Evolutionary conservation across 2,113 vertebrate species (phyloP).

Genomic region (Phoenicopterus ruber): DNA sequence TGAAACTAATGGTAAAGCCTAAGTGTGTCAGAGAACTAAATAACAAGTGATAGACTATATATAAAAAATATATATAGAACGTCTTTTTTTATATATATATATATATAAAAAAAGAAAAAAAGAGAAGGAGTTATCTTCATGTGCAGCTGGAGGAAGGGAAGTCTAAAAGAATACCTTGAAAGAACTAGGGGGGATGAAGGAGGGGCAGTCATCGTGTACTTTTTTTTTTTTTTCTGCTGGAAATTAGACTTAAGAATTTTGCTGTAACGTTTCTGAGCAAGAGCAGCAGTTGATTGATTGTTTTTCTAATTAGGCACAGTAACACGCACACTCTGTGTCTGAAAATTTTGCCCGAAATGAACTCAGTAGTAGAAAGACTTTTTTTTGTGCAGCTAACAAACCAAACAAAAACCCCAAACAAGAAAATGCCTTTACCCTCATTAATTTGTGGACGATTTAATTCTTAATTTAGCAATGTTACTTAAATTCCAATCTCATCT

Average conservation of each 20-base stretch:
- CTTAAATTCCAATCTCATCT: neutral
- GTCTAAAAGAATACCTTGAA: neutral
- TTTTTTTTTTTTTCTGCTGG: neutral
- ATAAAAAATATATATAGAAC: neutral
- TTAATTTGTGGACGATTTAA: neutral
- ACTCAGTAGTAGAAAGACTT: neutral
- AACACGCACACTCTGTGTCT: neutral
- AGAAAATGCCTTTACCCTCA: neutral
- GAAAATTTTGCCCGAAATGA: constrained; percentile 1
- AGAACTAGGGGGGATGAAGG: neutral
- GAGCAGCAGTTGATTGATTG: constrained; percentile 12
- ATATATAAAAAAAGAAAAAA: neutral
- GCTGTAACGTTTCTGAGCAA: neutral
- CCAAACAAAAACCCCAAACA: neutral
- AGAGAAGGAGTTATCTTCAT: neutral
- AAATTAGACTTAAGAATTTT: neutral
- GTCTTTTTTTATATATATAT: too few species aligned
- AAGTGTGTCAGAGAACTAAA: neutral
- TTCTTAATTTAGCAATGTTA: neutral
- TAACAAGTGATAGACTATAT: neutral
- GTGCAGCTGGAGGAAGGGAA: neutral
- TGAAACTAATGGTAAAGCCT: neutral
- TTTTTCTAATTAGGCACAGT: neutral
- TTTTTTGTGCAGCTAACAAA: neutral
- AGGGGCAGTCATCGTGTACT: neutral